Percentiles rank a stretch among this genome's conserved stretches.
Evolutionary conservation across 1,140 invertebrate species (phyloP).

Genomic region (Drosophila setifemur): DNA sequence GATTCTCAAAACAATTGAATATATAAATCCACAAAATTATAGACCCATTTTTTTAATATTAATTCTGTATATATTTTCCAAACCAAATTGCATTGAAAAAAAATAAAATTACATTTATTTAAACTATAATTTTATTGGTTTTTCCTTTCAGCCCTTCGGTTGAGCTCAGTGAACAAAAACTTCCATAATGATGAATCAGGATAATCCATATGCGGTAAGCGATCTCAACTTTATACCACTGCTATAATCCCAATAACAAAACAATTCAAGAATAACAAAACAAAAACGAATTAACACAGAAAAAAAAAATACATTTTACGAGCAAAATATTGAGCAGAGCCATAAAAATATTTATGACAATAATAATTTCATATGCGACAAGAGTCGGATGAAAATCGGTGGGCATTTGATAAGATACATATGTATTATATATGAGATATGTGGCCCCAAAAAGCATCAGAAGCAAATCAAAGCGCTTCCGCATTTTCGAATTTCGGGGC

Average conservation of each 20-base stretch:
- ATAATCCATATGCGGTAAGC: constrained; percentile 82
- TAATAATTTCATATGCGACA: constrained; percentile 42
- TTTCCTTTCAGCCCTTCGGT: constrained; percentile 28
- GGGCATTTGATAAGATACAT: constrained; percentile 20
- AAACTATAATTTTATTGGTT: neutral
- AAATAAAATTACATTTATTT: too few relatives aligned
- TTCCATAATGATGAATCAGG: constrained; percentile 76
- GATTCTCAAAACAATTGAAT: too few relatives aligned
- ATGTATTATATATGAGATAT: constrained; percentile 29
- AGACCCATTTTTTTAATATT: too few relatives aligned
- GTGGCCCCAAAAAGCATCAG: constrained; percentile 44
- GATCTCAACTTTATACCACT: neutral
- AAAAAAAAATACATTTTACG: constrained; percentile 55
- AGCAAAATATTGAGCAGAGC: constrained; percentile 59
- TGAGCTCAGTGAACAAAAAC: constrained; percentile 1
- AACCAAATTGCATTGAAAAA: too few relatives aligned
- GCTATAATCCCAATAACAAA: constrained; percentile 1
- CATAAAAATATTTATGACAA: constrained; percentile 60
- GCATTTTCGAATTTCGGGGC: constrained; percentile 68
- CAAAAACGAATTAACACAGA: neutral
- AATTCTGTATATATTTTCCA: too few relatives aligned
- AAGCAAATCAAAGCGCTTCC: constrained; percentile 68
- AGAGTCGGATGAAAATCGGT: constrained; percentile 20
- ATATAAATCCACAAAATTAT: too few relatives aligned
- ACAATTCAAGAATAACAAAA: neutral